Base-by-base conservation (phyloP, 2,888 invertebrate species). In the Leptinotarsa rubiginosa region DNA sequence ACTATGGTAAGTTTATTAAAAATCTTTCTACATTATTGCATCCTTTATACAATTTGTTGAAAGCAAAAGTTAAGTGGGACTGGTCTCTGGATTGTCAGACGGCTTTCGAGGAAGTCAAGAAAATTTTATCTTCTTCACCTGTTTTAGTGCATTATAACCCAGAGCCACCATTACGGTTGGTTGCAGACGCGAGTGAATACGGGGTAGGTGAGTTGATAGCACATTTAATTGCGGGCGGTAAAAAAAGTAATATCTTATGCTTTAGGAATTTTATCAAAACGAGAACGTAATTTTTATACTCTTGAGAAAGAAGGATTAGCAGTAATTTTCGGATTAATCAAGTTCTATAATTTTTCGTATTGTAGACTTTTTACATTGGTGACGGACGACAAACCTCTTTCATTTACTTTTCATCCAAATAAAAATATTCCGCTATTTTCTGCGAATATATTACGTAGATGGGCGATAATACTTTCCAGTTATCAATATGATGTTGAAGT, bases 291-390 rank as follows among this genome's bases (percentile, higher is more conserved):
- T 16, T 59, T 1, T 56, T 54, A 50, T 68, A 67, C 31, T 25
- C 49, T 73, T 16, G 73, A 70, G 52, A 62, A 47, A 59, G 71
- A 71, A 50, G 71, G 10, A n/a, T 47, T 71, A 4, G 52, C 49
- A 2, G 70, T 74, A 7, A n/a, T 16, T 72, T 50, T 75, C 59
- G 75, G 72, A 5, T 56, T 72, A 66, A 18, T n/a, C 41, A 69
- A 75, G 50, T 72, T 72, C 66, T 59, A 69, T 62, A 31, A 69
- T 16, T 75, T 67, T 56, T 56, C 72, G 41, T 75, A 75, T 62
- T 62, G 49, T 4, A 18, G 18, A 31, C 15, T 20, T 31, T 75
- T 72, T 69, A 72, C 50, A 3, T 18, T 75, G 25, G 31, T 72
- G 4, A 69, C 66, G 16, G 69, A 75, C 41, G 20, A 75, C 59